These are phyloP conservation scores for Thymelicus acteon DNA, from an alignment of 2,888 invertebrate species.

Conservation along the genomic window DNA sequence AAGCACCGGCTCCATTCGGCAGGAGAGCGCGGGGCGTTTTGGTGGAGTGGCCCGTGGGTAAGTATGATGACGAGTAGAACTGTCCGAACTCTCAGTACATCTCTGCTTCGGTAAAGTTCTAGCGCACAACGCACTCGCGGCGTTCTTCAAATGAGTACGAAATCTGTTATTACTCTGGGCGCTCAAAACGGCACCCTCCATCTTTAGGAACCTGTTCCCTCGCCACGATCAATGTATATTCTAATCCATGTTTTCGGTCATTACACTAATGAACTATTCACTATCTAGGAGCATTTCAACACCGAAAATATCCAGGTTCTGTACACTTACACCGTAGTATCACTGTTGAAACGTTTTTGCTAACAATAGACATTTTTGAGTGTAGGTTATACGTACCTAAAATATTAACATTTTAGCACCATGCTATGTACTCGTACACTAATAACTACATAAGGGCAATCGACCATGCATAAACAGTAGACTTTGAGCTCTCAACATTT, in stretches of 20 bases:
- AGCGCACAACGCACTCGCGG: conserved; percentile 76
- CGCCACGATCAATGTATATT: conserved; percentile 65
- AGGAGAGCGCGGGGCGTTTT: conserved; percentile 68
- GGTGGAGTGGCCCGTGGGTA: conserved; percentile 73
- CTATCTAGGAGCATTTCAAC: conserved; percentile 36
- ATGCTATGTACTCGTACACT: background rate
- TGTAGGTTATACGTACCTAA: conserved; percentile 4
- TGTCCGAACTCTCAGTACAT: conserved; percentile 63
- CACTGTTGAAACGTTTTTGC: conserved; percentile 16
- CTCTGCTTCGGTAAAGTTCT: conserved; percentile 79
- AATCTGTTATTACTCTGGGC: conserved; percentile 78
- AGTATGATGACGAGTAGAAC: conserved; percentile 71
- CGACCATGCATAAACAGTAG: conserved; percentile 15
- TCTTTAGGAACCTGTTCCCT: conserved; percentile 51
- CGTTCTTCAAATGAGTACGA: conserved; percentile 76
- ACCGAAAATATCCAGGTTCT: conserved; percentile 18
- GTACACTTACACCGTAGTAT: conserved; percentile 20
- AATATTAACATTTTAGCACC: background rate
- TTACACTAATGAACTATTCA: conserved; percentile 45
- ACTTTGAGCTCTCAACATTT: background rate
- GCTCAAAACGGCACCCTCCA: conserved; percentile 83
- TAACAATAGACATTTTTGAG: conserved; percentile 22
- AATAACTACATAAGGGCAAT: background rate
- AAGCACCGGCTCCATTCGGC: conserved; percentile 67
- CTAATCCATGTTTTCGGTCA: conserved; percentile 62